Evolutionary conservation across 2,113 vertebrate species (phyloP).

Genomic region (Rhea pennata): DNA sequence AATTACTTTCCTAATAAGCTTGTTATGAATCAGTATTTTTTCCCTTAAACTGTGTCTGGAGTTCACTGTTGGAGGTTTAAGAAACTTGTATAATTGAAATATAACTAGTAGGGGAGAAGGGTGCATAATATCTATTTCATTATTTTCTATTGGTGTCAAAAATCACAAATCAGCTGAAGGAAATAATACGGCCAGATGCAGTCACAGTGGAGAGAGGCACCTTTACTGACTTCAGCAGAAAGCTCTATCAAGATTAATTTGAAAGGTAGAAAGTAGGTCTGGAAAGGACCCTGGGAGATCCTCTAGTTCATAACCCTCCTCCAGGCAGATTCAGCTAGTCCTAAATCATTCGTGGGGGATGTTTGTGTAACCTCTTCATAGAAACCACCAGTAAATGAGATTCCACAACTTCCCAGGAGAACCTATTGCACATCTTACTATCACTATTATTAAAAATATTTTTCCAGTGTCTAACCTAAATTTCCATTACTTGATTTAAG

Average conservation of each 20-base stretch:
- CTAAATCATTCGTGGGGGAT: not conserved
- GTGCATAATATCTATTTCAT: not conserved
- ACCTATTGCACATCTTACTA: not conserved
- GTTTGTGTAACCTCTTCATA: constrained; percentile 45
- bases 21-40: not conserved
- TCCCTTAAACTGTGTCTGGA: not conserved
- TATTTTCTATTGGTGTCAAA: not conserved
- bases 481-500: not conserved
- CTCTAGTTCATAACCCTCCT: constrained; percentile 33
- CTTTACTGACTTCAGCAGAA: not conserved
- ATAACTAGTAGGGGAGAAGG: not conserved
- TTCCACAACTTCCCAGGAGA: not conserved
- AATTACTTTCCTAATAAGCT: not conserved
- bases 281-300: not conserved
- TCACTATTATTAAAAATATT: constrained; percentile 16
- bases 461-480: not conserved
- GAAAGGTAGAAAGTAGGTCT: not conserved
- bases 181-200: not conserved
- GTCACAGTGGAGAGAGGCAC: not conserved
- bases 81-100: not conserved
- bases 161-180: not conserved
- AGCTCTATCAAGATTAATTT: not conserved
- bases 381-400: constrained; percentile 30
- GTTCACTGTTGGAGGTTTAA: not conserved
- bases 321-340: not conserved